Conservation (phyloP, 2,888 invertebrate genomes). For the Drosophila merina region DNA sequence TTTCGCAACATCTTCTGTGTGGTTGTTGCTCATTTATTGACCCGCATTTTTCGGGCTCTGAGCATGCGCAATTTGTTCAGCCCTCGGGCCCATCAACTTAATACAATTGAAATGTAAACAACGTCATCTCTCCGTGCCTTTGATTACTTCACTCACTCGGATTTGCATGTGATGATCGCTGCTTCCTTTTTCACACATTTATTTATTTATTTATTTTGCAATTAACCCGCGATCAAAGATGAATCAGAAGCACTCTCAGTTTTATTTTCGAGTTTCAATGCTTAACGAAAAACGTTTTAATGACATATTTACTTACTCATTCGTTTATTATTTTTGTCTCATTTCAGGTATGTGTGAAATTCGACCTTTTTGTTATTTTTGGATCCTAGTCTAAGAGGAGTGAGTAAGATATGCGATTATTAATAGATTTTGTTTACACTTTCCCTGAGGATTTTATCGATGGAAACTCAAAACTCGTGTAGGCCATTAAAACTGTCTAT, state of each 20-base stretch:
- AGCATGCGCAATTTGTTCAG: conserved; percentile 59
- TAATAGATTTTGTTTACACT: neutral
- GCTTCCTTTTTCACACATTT: conserved; percentile 45
- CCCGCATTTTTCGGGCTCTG: conserved; percentile 64
- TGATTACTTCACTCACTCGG: conserved; percentile 41
- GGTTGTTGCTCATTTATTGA: conserved; percentile 67
- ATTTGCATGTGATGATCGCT: conserved; percentile 51
- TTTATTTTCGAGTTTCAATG: conserved; percentile 22
- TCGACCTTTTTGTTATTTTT: conserved; percentile 1
- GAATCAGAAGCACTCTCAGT: conserved; percentile 50
- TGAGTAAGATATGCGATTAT: conserved; percentile 13
- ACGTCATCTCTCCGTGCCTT: conserved; percentile 23
- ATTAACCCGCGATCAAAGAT: conserved; percentile 51
- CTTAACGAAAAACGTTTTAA: conserved; percentile 47
- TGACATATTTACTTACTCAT: conserved; percentile 44
- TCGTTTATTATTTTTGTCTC: conserved; percentile 12
- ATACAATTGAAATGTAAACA: conserved; percentile 79
- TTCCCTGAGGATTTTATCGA: neutral
- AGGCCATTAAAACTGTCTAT: neutral
- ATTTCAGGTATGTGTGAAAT: conserved; percentile 39
- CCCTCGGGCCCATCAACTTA: conserved; percentile 64
- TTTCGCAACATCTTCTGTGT: conserved; percentile 32
- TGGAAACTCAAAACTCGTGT: neutral
- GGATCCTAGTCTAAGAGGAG: neutral
- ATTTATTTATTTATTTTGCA: conserved; percentile 60